Evolutionary conservation across 2,113 vertebrate species (phyloP), one percentile per base, ranked within the genome.

Genomic region (Donacobius atricapilla): DNA sequence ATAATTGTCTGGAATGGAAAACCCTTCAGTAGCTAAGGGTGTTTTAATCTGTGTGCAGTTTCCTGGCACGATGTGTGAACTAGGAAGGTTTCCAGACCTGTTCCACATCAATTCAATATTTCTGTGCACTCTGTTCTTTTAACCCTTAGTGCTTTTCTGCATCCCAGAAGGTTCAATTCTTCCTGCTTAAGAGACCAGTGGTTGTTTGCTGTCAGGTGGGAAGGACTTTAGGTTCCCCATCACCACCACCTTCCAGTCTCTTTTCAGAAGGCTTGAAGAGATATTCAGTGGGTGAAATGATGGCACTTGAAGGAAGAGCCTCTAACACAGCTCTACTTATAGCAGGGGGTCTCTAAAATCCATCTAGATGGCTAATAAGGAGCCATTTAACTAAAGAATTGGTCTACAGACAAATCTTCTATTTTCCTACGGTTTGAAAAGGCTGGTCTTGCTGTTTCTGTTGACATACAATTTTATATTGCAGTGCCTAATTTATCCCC

Each of bases 401-500:
- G 89, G 89, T 88, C 86, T 92, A 83, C 88, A 94, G 95, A 93
- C 95, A 94, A 91, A 92, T 95, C 88, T 94, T 86, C 88, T 89
- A 84, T 96, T 95, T 97, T 91, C 83, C 44, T 94, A 90, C 18
- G 7, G 75, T 93, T 92, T 97, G 95, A 96, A 97, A 96, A 96
- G 89, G 71, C 92, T 95, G n/a, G 78, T 91, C 92, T 96, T 91
- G 92, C 96, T 95, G 93, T 93, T 96, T 96, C 95, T 97, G 92
- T 96, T 96, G 96, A 96, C 96, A 95, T 77, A 92, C 91, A 96
- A 93, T 96, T 96, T 97, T 96, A 93, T 96, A 88, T 97, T 97
- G 94, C 93, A 92, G 94, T 73, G 79, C 75, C 93, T 96, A 97
- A 97, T 97, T 97, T 96, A 89, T 89, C 96, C 79, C 35, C 87